Conservation (phyloP, 2,797 vertebrate genomes). For the Coccyzus lansbergi region DNA sequence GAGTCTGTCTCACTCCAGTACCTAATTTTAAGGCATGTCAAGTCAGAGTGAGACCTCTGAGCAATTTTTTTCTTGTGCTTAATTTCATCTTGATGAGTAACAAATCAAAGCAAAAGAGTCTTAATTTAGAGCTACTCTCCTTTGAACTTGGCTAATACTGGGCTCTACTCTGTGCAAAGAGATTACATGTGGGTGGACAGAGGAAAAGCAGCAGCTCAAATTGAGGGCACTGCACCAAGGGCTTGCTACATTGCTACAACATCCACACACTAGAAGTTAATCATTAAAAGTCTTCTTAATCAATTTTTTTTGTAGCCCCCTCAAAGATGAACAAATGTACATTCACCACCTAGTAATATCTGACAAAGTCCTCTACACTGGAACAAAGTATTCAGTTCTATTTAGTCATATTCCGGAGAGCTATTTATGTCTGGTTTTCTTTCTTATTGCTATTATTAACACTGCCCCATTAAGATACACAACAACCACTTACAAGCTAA, state of each 20-base stretch:
- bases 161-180: not conserved
- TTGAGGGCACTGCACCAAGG: not conserved
- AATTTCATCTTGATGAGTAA: slow-evolving; percentile 22
- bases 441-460: slow-evolving; percentile 1
- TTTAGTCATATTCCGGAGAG: slow-evolving; percentile 9
- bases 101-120: slow-evolving; percentile 9
- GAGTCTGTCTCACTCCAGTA: not conserved
- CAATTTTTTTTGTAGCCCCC: not conserved
- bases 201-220: not conserved
- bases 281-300: not conserved
- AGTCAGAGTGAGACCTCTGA: not conserved
- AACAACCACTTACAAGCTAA: slow-evolving; percentile 22
- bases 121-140: not conserved
- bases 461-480: slow-evolving; percentile 6
- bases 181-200: not conserved
- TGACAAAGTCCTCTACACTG: not conserved
- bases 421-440: not conserved
- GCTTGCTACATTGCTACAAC: not conserved
- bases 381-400: not conserved
- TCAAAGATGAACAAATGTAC: slow-evolving; percentile 29
- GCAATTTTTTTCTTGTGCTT: not conserved
- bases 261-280: not conserved
- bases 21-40: not conserved
- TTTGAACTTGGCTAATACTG: not conserved
- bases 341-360: not conserved